Base-by-base conservation (phyloP, 2,888 invertebrate species). In the Malachius bipustulatus region DNA sequence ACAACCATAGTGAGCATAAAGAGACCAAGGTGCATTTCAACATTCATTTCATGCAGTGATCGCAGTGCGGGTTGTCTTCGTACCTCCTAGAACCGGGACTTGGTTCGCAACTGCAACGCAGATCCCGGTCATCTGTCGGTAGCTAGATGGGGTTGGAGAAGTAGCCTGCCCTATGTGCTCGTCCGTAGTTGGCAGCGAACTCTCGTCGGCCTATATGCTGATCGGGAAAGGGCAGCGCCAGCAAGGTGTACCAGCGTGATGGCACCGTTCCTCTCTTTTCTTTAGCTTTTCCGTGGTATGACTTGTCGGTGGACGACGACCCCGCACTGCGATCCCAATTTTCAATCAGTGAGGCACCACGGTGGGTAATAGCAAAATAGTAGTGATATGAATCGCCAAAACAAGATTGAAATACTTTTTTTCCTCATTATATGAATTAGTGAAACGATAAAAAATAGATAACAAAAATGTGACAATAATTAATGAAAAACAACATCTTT, bases 151-250 rank as follows among this genome's bases (percentile, higher is more conserved):
- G 82, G 65, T 84, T 84, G 69, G 87, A 87, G 73, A 88, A 89
- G 69, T 84, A 84, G 57, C 88, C 89, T 52, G 88, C 88, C 50
- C 73, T 69, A 56, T 79, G 78, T 56, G 79, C 79, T 56, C 72
- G 73, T 42, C 79, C 73, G 61, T 76, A 77, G 55, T 75, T 74
- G 54, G 84, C 74, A 48, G 76, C 77, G 55, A 83, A 77, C 66
- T 89, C 87, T 45, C 89, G 74, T 56, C 87, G 70, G 51, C 85
- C 89, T 55, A 89, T 78, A 63, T 87, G 88, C 70, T 89, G 88
- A 70, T 90, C 89, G 56, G 88, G 87, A 69, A 90, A 90, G 49
- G 89, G 89, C 57, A 89, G 73, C 49, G 89, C 89, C 63, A 89
- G 75, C 54, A 89, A 76, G 44, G 87, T 88, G 71, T 85, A 88